A percentile compares a stretch with the other conserved stretches of the same genome.
phyloP scores from a whole-genome alignment of 2,888 invertebrate genomes.

The Neria commutata region DNA sequence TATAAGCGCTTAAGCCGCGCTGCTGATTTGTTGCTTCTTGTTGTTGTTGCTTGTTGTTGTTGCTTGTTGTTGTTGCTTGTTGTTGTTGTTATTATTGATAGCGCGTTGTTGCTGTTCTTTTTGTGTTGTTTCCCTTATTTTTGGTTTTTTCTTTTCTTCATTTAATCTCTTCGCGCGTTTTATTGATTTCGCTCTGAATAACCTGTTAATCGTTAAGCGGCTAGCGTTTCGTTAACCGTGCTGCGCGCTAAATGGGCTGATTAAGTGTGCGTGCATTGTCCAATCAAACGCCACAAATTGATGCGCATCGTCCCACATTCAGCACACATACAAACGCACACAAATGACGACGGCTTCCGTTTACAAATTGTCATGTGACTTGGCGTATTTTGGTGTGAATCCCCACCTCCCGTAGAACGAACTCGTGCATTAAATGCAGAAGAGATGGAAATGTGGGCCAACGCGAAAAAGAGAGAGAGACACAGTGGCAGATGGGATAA shows the following conservation, averaged over 20 bases:
- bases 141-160: neutral
- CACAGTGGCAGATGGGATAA: neutral
- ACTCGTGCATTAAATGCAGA: too few species aligned
- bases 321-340: too few species aligned
- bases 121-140: neutral
- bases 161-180: conserved; percentile 1
- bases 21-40: neutral
- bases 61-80: neutral
- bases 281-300: too few species aligned
- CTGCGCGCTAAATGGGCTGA: neutral
- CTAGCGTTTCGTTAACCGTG: too few species aligned
- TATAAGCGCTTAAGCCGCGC: neutral
- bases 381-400: too few species aligned
- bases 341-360: too few species aligned
- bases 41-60: neutral
- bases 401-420: too few species aligned
- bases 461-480: neutral
- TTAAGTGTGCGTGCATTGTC: too few species aligned
- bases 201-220: too few species aligned
- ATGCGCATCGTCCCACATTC: too few species aligned
- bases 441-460: neutral
- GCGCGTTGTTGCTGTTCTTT: conserved; percentile 1
- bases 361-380: too few species aligned
- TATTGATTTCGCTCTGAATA: neutral
- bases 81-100: neutral